Evolutionary conservation across 2,113 vertebrate species (phyloP).

Genomic region (Festucalex cinctus): DNA sequence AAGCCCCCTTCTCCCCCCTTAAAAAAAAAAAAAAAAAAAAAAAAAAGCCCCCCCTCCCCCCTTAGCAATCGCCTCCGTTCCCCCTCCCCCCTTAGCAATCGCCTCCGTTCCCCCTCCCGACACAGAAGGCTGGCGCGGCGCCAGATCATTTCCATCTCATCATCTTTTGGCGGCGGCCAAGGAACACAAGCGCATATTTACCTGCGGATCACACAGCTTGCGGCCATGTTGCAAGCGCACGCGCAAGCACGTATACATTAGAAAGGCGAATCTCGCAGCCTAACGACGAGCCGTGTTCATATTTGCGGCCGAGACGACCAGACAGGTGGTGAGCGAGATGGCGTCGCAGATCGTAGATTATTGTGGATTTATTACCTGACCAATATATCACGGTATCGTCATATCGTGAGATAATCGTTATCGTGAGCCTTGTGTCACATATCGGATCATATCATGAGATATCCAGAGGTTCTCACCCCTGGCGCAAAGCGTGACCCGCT

Average conservation of each 20-base stretch:
- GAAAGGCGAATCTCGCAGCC: constrained; percentile 14
- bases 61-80: constrained; percentile 30
- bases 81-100: constrained; percentile 27
- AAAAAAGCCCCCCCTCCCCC: constrained; percentile 5
- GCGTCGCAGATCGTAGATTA: no score
- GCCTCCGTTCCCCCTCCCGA: constrained; percentile 49
- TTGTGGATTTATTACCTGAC: no score
- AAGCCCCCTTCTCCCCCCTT: constrained; percentile 13
- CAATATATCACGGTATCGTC: no score
- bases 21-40: not conserved
- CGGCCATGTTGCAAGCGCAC: constrained; percentile 20
- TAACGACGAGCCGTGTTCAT: constrained; percentile 17
- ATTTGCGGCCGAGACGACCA: constrained; percentile 21
- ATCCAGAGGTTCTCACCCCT: no score
- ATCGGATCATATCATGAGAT: no score
- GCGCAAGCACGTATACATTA: constrained; percentile 30
- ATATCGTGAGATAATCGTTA: no score
- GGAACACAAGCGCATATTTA: constrained; percentile 71
- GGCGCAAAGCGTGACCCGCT: no score
- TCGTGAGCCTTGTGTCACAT: no score
- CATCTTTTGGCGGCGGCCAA: constrained; percentile 63
- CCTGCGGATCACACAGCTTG: constrained; percentile 72
- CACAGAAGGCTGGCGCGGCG: constrained; percentile 57
- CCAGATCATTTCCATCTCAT: constrained; percentile 75
- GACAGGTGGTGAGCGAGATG: constrained; percentile 40